Conservation (phyloP, 2,113 vertebrate species). For the Rhipidura dahli region DNA sequence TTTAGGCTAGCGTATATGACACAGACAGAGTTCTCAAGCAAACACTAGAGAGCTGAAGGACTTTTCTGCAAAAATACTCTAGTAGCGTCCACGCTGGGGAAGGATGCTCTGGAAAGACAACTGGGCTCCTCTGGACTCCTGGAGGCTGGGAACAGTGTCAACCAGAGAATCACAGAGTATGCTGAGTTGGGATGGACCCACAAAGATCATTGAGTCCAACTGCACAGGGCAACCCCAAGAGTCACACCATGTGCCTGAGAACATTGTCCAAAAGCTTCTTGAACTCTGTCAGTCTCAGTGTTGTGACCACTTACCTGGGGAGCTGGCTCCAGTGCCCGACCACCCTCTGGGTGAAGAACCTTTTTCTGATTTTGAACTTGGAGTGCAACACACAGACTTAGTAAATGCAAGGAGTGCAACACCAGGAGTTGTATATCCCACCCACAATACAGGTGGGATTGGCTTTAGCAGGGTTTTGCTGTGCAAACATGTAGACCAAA, state of each 20-base stretch:
- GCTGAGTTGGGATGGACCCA: background rate
- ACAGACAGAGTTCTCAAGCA: too few species aligned
- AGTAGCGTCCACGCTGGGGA: too few species aligned
- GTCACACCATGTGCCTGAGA: background rate
- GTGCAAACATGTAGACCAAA: background rate
- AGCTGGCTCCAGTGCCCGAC: background rate
- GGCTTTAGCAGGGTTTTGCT: background rate
- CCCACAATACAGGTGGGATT: background rate
- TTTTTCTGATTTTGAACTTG: background rate
- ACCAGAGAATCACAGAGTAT: background rate
- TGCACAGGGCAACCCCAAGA: background rate
- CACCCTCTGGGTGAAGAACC: background rate
- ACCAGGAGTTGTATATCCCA: background rate
- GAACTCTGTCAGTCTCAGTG: background rate
- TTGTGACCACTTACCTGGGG: background rate
- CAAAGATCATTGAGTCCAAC: background rate
- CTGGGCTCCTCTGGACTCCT: too few species aligned
- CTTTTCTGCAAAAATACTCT: too few species aligned
- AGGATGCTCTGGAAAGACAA: too few species aligned
- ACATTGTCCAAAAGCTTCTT: background rate
- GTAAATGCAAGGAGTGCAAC: background rate
- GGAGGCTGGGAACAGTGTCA: background rate
- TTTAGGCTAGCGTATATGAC: too few species aligned
- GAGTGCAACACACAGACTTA: rapidly evolving
- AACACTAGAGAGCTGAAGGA: too few species aligned